A percentile compares a stretch with the other conserved stretches of the same genome.
Evolutionary conservation across 2,113 vertebrate genomes (phyloP).

Genomic region (Dicerorhinus sumatrensis): DNA sequence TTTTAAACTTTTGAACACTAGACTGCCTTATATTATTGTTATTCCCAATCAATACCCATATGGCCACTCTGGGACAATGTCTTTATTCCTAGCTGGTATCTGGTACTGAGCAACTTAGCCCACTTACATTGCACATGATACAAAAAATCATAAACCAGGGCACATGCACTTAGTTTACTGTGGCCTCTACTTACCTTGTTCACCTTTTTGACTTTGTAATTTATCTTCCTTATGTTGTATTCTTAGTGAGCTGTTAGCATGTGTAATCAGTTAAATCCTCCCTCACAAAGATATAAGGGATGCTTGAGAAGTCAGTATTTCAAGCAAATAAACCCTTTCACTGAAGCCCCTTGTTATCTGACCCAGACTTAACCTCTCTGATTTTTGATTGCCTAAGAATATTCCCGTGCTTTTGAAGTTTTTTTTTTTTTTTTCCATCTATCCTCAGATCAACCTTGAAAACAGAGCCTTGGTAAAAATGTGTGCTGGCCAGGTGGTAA

Average conservation of each 20-base stretch:
- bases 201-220: constrained; percentile 60
- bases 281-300: background rate
- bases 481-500: background rate
- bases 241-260: constrained; percentile 56
- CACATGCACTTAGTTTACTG: background rate
- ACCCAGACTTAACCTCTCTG: constrained; percentile 11
- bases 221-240: constrained; percentile 23
- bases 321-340: constrained; percentile 55
- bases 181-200: background rate
- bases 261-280: constrained; percentile 4
- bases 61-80: background rate
- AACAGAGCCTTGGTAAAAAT: constrained; percentile 16
- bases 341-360: background rate
- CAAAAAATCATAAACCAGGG: background rate
- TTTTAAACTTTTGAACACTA: background rate
- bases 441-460: constrained; percentile 56
- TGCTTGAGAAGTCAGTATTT: background rate
- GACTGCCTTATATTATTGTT: background rate
- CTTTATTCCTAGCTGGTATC: background rate
- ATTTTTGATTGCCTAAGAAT: constrained; percentile 7
- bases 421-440: background rate
- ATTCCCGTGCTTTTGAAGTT: background rate
- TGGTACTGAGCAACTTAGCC: background rate
- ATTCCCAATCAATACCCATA: background rate
- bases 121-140: background rate